Evolutionary conservation across 2,797 vertebrate genomes (phyloP).

Genomic region (Emys orbicularis): DNA sequence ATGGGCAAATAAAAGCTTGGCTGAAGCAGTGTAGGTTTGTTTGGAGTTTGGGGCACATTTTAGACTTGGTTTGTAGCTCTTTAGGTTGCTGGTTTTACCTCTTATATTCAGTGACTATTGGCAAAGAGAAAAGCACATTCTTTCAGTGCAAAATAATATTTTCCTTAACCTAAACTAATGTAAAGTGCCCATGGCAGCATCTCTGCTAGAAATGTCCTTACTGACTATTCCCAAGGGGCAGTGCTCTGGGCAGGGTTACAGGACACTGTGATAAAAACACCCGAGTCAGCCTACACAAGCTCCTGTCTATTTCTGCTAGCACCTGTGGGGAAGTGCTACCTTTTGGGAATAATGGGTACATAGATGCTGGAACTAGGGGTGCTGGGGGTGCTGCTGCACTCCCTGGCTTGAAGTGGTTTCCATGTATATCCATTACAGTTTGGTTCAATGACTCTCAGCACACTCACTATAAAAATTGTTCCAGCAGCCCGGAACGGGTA

Average conservation of each 20-base stretch:
- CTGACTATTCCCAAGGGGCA: background rate
- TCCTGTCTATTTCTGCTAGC: background rate
- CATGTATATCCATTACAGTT: too few relatives aligned
- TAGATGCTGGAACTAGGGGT: background rate
- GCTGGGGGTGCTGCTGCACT: background rate
- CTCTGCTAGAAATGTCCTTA: background rate
- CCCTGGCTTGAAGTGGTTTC: background rate
- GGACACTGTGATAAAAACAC: background rate
- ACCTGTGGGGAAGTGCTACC: background rate
- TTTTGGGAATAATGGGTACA: background rate
- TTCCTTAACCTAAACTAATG: background rate
- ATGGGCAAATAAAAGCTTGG: background rate
- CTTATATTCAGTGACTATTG: background rate
- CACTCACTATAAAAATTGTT: too few relatives aligned
- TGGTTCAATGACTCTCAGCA: too few relatives aligned
- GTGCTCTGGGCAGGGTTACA: background rate
- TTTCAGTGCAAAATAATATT: background rate
- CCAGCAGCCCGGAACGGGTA: background rate
- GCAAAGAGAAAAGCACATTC: constrained; percentile 26
- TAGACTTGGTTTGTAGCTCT: constrained; percentile 17
- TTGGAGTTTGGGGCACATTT: background rate
- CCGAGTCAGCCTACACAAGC: background rate
- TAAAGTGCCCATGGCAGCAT: background rate
- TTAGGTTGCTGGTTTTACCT: background rate
- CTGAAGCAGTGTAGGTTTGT: background rate